These are phyloP conservation scores for Spodoptera littoralis DNA, from an alignment of 2,888 invertebrate species.

Conservation along the genomic window DNA sequence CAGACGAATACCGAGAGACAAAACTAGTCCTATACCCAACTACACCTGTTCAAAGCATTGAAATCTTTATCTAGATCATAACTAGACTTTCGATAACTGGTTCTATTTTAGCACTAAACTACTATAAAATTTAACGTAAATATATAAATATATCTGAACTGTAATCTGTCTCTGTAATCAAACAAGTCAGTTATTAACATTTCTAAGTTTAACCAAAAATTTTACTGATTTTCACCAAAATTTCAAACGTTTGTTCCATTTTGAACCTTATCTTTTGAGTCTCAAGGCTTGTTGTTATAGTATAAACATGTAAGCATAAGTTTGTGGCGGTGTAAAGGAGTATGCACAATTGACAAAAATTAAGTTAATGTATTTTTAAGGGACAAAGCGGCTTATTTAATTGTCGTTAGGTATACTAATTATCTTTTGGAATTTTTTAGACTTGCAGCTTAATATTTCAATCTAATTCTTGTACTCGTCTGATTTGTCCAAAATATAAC, in stretches of 20 bases:
- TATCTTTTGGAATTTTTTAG: no score
- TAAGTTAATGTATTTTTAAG: no score
- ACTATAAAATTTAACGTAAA: constrained; percentile 36
- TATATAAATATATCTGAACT: constrained; percentile 36
- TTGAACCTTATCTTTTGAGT: constrained; percentile 11
- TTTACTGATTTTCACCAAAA: not conserved
- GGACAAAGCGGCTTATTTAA: no score
- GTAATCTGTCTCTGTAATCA: constrained; percentile 54
- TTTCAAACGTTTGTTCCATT: not conserved
- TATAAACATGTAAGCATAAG: constrained; percentile 6
- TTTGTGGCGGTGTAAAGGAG: constrained; percentile 32
- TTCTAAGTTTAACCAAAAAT: constrained; percentile 39
- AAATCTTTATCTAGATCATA: constrained; percentile 40
- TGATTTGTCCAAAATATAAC: no score
- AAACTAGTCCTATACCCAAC: no score
- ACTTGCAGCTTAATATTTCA: no score
- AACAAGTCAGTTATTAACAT: constrained; percentile 52
- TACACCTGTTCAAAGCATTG: constrained; percentile 35
- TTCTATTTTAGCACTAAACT: constrained; percentile 28
- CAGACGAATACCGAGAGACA: no score
- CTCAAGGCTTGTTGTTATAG: constrained; percentile 5
- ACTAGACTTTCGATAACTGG: constrained; percentile 44
- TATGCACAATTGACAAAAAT: constrained; percentile 5
- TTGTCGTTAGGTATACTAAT: no score
- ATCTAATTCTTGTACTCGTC: no score